Base-by-base conservation (phyloP, 2,113 vertebrate species). In the Eleginops maclovinus region DNA sequence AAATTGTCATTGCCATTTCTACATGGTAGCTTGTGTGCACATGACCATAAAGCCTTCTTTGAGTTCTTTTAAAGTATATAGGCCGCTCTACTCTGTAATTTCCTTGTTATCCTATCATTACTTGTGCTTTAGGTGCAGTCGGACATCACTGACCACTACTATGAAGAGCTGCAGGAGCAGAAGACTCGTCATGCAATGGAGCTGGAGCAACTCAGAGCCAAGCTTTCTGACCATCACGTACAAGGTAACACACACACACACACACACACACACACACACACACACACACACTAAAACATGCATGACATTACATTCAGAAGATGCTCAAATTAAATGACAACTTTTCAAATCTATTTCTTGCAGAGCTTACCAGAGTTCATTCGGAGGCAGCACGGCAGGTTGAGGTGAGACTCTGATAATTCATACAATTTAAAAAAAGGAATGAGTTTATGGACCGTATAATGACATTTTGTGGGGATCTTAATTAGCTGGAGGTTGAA, bases 141-240 rank as follows among this genome's bases (percentile, higher is more conserved):
- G 31, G 91, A 96, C 54, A 88, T 96, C 16, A 92, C 94, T 3
- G 95, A 96, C 41, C 92, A 89, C 56, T 94, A 94, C 60, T 79
- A 87, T 13, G n/a, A 79, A 41, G 95, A 96, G 88, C 94, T 93
- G 19, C 93, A 96, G 71, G 92, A 94, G n/a, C 79, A 95, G 53
- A 96, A 94, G 80, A 93, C 82, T 44, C 94, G 90, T 40, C 96
- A 97, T 72, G 84, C 87, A 3, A 75, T 96, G 63, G 95, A 96
- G 53, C 90, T 96, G 13, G 95, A 97, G 79, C 91, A 95, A 50
- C 94, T 96, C 28, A 77, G 77, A 31, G 94, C 94, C 22, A 92
- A 13, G 50, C 92, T 96, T 51, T 96, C 95, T 21, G 95, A 96
- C 11, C 82, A 88, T 68, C 95, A 97, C 54, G 77, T 95, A 51